Evolutionary conservation across 2,113 vertebrate species (phyloP).

Genomic region (Merops nubicus): DNA sequence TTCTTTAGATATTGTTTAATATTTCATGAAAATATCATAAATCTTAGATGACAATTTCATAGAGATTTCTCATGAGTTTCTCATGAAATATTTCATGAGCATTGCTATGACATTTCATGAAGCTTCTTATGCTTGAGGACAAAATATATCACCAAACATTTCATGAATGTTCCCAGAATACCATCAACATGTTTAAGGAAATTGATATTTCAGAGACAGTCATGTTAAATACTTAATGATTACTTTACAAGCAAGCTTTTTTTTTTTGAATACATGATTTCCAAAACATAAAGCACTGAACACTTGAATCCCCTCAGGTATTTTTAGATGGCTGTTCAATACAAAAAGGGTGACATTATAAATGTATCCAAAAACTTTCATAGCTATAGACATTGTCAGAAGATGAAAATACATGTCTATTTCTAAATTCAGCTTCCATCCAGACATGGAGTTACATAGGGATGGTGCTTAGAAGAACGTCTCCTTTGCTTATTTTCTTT

Average conservation of each 20-base stretch:
- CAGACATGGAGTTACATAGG: background rate
- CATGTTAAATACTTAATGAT: background rate
- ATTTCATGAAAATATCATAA: conserved; percentile 4
- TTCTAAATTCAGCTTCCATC: background rate
- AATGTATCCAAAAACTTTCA: background rate
- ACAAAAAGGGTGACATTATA: background rate
- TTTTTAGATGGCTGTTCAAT: background rate
- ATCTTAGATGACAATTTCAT: background rate
- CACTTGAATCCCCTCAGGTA: background rate
- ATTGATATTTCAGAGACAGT: background rate
- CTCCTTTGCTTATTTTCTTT: background rate
- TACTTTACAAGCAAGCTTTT: background rate
- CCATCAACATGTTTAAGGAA: background rate
- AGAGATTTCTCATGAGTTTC: background rate
- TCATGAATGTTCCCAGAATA: background rate
- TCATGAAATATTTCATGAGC: conserved; percentile 1
- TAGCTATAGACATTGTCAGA: background rate
- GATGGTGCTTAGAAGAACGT: background rate
- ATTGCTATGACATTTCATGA: conserved; percentile 5
- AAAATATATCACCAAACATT: background rate
- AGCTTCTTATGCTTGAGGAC: background rate
- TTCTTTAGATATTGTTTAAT: background rate
- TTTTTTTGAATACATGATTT: background rate
- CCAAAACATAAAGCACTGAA: background rate
- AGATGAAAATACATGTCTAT: background rate